Conservation (phyloP, 1,140 invertebrate species). For the Caenorhabditis inopinata region DNA sequence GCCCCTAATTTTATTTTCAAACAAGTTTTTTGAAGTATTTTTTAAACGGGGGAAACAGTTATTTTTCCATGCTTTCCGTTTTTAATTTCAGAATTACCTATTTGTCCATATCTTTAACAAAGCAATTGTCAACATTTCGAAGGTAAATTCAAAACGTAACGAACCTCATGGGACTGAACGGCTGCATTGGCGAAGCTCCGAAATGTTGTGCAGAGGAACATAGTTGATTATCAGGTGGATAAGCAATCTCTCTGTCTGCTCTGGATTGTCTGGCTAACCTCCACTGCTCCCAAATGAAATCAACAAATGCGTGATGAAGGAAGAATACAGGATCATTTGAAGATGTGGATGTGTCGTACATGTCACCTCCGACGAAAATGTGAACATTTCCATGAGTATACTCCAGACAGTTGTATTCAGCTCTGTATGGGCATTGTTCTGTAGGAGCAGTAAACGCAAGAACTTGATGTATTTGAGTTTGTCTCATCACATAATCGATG, state of each 20-base stretch:
- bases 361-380: slow-evolving; percentile 53
- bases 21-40: too few species aligned
- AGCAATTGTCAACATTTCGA: too few species aligned
- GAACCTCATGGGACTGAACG: slow-evolving; percentile 40
- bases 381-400: slow-evolving; percentile 54
- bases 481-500: slow-evolving; percentile 48
- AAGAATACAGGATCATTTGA: slow-evolving; percentile 52
- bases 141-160: too few species aligned
- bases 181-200: slow-evolving; percentile 26
- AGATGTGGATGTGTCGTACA: slow-evolving; percentile 48
- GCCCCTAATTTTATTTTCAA: too few species aligned
- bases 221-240: slow-evolving; percentile 43
- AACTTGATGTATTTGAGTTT: slow-evolving; percentile 46
- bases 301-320: slow-evolving; percentile 50
- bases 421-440: slow-evolving; percentile 44
- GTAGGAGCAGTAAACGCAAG: slow-evolving; percentile 49
- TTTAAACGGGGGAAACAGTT: too few species aligned
- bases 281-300: slow-evolving; percentile 53
- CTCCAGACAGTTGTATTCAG: slow-evolving; percentile 49
- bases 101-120: too few species aligned
- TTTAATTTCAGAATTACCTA: too few species aligned
- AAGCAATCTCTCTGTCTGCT: slow-evolving; percentile 42
- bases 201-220: slow-evolving; percentile 47
- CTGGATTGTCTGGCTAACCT: slow-evolving; percentile 46
- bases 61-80: too few species aligned